A percentile compares a stretch with the other conserved stretches of the same genome.
Conservation (phyloP, 1,140 invertebrate genomes). For the Megathymus violae region DNA sequence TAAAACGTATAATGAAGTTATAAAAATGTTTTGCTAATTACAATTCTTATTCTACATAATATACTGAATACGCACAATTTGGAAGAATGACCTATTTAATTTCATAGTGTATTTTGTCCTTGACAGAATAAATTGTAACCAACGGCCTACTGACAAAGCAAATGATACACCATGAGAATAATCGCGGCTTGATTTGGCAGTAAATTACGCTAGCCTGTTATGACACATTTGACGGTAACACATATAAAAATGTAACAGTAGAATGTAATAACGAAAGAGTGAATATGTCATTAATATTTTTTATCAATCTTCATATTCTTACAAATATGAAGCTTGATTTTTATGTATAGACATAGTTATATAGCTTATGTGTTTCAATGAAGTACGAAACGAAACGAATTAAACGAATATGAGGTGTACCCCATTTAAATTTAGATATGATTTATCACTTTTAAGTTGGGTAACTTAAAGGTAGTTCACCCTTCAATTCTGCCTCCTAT, state of each 20-base stretch:
- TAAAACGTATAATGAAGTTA: too few species aligned
- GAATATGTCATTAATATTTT: too few species aligned
- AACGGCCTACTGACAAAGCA: conserved; percentile 16
- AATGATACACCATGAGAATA: conserved; percentile 20
- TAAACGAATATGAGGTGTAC: too few species aligned
- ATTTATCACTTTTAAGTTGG: too few species aligned
- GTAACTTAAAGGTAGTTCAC: too few species aligned
- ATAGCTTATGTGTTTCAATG: too few species aligned
- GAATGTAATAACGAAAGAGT: background rate
- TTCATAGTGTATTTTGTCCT: conserved; percentile 1
- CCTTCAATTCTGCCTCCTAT: too few species aligned
- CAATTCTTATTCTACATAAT: background rate
- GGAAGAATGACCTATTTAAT: background rate
- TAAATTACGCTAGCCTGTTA: conserved; percentile 6
- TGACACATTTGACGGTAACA: background rate
- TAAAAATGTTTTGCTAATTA: background rate
- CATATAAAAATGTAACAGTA: background rate
- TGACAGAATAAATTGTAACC: conserved; percentile 21
- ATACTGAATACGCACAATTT: background rate
- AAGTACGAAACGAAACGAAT: too few species aligned
- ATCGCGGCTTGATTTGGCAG: conserved; percentile 14
- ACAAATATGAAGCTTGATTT: too few species aligned
- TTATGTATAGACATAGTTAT: too few species aligned
- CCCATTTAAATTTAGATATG: too few species aligned
- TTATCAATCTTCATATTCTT: too few species aligned